Evolutionary conservation across 37 sponge, comb jelly and placozoan genomes (phyloP).

Genomic region (Diacarnus erythraeanus): DNA sequence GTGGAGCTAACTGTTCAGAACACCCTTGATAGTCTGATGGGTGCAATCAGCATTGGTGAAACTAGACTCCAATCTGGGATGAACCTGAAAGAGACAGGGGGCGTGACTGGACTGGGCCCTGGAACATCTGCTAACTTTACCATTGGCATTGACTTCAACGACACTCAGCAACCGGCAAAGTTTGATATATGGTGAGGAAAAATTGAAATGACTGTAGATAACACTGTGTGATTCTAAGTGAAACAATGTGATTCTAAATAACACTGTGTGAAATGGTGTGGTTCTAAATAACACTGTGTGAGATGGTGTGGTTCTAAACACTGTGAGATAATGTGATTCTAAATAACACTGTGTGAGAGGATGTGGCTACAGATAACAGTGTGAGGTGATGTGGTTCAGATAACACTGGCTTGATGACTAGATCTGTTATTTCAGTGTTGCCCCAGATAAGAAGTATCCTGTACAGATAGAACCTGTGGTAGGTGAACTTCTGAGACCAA

Average conservation of each 20-base stretch:
- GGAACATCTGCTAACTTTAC: slow-evolving; percentile 55
- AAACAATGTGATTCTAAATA: neutral
- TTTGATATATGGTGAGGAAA: slow-evolving; percentile 80
- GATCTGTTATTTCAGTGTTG: slow-evolving; percentile 27
- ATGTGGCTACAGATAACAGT: neutral
- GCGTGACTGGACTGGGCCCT: slow-evolving; percentile 39
- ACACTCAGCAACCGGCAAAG: slow-evolving; percentile 94
- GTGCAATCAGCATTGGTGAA: slow-evolving; percentile 48
- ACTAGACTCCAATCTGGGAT: slow-evolving; percentile 69
- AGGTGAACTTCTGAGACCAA: slow-evolving; percentile 81
- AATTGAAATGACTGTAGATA: neutral
- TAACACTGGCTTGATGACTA: neutral
- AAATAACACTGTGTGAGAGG: neutral
- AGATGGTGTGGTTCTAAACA: too few species aligned
- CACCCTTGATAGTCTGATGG: slow-evolving; percentile 33
- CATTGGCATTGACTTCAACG: slow-evolving; percentile 92
- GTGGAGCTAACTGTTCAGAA: slow-evolving; percentile 81
- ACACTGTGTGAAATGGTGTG: neutral
- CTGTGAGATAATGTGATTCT: neutral
- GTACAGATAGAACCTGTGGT: slow-evolving; percentile 88
- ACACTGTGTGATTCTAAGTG: too few species aligned
- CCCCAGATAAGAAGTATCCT: slow-evolving; percentile 58
- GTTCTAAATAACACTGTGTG: neutral
- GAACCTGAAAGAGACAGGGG: slow-evolving; percentile 48
- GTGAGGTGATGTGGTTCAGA: neutral